Evolutionary conservation across 2,113 vertebrate species (phyloP), one percentile per base, ranked within the genome.

Genomic region (Petrocephalus microphthalmus): DNA sequence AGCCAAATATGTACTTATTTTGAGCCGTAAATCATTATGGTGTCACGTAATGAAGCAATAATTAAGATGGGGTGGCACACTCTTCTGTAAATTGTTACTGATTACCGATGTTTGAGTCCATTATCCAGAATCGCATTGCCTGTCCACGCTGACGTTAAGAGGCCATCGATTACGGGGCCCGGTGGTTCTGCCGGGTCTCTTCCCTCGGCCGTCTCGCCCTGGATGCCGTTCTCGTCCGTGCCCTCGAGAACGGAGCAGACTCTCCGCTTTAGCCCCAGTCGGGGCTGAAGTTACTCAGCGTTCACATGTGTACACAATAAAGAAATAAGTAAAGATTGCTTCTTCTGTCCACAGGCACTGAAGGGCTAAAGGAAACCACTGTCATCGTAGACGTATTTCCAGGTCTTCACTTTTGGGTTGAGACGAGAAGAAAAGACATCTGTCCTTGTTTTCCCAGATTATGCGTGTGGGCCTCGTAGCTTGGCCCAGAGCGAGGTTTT

Each of bases 31-130:
- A 91, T 89, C 88, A 89, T 74, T 90, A 57, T 45, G 29, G 71
- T 87, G 88, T 89, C 82, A 86, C 56, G 42, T 89, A 86, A 90
- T 88, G 87, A 91, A 89, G 84, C 74, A 85, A 87, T 87, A 88
- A 89, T 90, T 84, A 90, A 84, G 89, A 89, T 88, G 78, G 87
- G 84, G 86, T 86, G 74, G 87, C 74, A 83, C 84, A 84, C 64
- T 71, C 81, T 89, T 53, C 71, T 19, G 20, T 89, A 71, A 88
- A 83, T 87, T 57, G 74, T 51, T 25, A 87, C 57, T 78, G 83
- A 89, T 86, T 89, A 86, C 88, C 22, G 47, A 47, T 86, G 53
- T 85, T 89, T 83, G 22, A 84, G 51, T 84, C 89, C 57, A 87
- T 89, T 88, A 83, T 88, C 47, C 20, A 42, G 37, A 81, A 88